Conservation (phyloP, 1,140 invertebrate genomes). For the Zophobas morio region DNA sequence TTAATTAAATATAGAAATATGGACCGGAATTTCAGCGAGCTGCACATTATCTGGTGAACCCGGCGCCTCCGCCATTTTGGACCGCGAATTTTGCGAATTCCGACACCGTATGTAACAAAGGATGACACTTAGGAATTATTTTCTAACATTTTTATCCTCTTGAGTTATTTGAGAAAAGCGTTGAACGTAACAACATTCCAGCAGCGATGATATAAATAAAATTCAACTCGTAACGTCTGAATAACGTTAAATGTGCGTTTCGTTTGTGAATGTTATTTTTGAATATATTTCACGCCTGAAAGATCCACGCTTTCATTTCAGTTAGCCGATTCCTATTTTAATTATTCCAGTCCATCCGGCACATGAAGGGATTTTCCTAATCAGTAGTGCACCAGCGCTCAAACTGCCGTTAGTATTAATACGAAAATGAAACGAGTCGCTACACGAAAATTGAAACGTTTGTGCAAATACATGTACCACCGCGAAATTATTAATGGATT, state of each 20-base stretch:
- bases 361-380: constrained; percentile 27
- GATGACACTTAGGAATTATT: no score
- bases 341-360: constrained; percentile 29
- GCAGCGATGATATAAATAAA: no score
- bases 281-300: constrained; percentile 2
- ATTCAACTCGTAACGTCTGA: no score
- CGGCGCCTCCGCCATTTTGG: constrained; percentile 14
- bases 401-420: constrained; percentile 11
- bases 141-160: no score
- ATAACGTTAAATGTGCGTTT: no score
- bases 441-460: background rate
- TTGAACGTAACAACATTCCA: no score
- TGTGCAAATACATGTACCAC: background rate
- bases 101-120: background rate
- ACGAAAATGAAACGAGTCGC: constrained; percentile 1
- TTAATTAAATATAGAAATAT: constrained; percentile 18
- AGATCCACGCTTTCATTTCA: constrained; percentile 5
- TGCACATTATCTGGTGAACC: background rate
- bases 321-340: background rate
- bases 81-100: background rate
- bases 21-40: background rate
- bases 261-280: background rate
- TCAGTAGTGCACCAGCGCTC: constrained; percentile 23
- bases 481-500: background rate
- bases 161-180: no score